Base-by-base conservation (phyloP, 2,888 invertebrate species). In the Trypoxylon attenuatum region DNA sequence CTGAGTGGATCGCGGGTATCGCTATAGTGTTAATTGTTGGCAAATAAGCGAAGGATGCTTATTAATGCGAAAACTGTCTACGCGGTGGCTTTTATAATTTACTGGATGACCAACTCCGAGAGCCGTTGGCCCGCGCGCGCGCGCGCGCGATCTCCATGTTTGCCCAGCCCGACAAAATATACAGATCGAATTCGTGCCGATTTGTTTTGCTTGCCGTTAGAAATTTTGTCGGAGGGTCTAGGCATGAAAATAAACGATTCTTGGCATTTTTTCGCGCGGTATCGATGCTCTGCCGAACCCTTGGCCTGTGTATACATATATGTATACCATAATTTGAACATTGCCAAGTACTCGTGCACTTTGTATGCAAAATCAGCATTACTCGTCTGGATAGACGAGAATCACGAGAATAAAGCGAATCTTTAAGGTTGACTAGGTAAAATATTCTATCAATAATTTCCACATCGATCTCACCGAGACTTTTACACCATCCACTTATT, bases 171-270 rank as follows among this genome's bases (percentile, higher is more conserved):
- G 64, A 47, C 60, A 76, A 76, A 76, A 71, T 76, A 76, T 75
- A 76, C 76, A 77, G 57, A 75, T 76, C 75, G 66, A 69, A 71
- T 71, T 71, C 56, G 56, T 71, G 62, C 69, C 69, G 71, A 76
- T 77, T 76, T 76, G 75, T 77, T 76, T 77, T 75, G 66, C 64
- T 67, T 77, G 54, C 76, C 65, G 77, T 62, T 67, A 54, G 69
- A 77, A 69, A 76, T 69, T 76, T 76, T 71, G 66, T 77, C 61
- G 71, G 49, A 8, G 61, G 66, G 61, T 66, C 65, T 74, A 77
- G 69, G 57, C 42, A 56, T 47, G 50, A 77, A 76, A 76, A 76
- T 77, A 77, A 76, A 77, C 76, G 64, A 71, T 71, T 69, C 66
- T 66, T 47, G 42, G 49, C 57, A n/a, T 67, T 75, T 67, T 65